These are phyloP conservation scores for Bubo bubo DNA, from an alignment of 2,113 vertebrate species.

Conservation along the genomic window DNA sequence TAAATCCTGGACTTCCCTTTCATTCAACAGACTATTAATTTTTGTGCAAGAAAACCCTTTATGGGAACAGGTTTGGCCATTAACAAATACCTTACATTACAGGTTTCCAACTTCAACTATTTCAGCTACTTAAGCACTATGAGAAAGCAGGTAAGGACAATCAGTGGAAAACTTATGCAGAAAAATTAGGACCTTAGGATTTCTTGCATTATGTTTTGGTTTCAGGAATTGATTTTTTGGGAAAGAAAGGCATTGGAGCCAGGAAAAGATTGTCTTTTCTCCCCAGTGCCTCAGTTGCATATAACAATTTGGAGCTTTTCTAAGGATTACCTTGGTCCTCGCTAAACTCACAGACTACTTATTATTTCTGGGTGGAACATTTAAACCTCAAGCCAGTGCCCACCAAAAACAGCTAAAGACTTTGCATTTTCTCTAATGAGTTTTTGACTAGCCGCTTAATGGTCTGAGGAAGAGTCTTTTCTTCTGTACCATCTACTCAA, in stretches of 20 bases:
- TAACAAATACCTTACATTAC: background rate
- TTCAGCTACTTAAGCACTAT: background rate
- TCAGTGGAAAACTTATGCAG: background rate
- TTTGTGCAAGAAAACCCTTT: background rate
- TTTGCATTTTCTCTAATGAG: background rate
- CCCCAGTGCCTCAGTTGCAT: accelerated
- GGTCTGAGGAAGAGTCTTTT: background rate
- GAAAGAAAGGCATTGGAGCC: background rate
- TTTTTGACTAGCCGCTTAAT: background rate
- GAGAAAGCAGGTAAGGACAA: background rate
- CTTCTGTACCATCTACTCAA: background rate
- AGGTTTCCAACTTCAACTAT: background rate
- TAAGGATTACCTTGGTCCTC: background rate
- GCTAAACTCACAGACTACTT: background rate
- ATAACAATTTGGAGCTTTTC: background rate
- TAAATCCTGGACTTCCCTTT: background rate
- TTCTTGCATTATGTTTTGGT: background rate
- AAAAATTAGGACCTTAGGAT: background rate
- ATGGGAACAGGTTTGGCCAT: background rate
- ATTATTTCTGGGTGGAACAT: background rate
- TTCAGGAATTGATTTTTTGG: background rate
- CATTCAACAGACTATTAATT: background rate
- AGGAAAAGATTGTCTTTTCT: background rate
- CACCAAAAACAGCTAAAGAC: background rate
- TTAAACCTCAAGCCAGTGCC: background rate